Base-by-base conservation (phyloP, 2,888 invertebrate species). In the Dynastes maya region DNA sequence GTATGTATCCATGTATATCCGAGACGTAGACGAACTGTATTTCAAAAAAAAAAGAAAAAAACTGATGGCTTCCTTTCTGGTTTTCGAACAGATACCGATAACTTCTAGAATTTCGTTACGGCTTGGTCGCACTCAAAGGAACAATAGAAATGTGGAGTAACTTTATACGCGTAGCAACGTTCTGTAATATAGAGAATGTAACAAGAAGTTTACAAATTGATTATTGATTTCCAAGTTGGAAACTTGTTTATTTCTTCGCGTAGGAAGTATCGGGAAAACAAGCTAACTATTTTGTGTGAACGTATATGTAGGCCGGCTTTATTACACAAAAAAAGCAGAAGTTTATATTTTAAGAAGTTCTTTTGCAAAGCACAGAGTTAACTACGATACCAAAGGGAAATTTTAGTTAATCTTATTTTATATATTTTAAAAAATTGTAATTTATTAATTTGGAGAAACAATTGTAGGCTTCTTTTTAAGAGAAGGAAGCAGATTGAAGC, bases 121-220 rank as follows among this genome's bases (percentile, higher is more conserved):
- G 1, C 13, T 53, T 53, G 53, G 53, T 53, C 53, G 53, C 16
- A 53, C n/a, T 53, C 53, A 53, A 53, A 53, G 16, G 53, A 53
- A 53, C 53, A 16, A 16, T 53, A 53, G 53, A 53, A 53, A 16
- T 53, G n/a, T 16, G n/a, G 16, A 53, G 53, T 16, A 53, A 16
- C 53, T 53, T 53, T 53, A 16, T 53, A 53, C 53, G 9, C 16
- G 13, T n/a, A 53, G 53, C 53, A n/a, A 4, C 53, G 45, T n/a
- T 16, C n/a, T 53, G 53, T 53, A 53, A 16, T 53, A 53, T 16
- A n/a, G 45, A 45, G 45, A 53, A 53, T 53, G 16, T 53, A 53
- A 53, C 53, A 53, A 53, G 53, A 53, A 53, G 53, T n/a, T 53
- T 53, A 53, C 16, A n/a, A 53, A 53, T 16, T n/a, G 53, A 53